A percentile compares a stretch with the other conserved stretches of the same genome.
Evolutionary conservation across 2,113 vertebrate genomes (phyloP).

Genomic region (Mormyrus lacerda): DNA sequence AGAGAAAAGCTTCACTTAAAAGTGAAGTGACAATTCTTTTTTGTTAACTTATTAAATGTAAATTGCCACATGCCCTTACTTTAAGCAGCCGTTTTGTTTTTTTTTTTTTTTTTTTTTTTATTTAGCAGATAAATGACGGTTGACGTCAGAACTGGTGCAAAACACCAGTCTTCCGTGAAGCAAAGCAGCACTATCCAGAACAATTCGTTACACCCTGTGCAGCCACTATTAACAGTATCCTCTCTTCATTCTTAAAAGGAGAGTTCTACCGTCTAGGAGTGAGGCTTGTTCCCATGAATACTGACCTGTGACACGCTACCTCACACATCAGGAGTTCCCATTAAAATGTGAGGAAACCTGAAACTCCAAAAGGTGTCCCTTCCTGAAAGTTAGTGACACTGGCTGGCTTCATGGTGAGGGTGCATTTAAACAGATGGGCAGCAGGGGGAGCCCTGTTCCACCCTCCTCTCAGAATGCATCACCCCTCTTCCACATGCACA

Average conservation of each 20-base stretch:
- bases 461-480: not conserved
- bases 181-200: not conserved
- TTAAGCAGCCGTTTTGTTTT: not conserved
- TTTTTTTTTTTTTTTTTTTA: not conserved
- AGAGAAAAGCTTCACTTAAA: not conserved
- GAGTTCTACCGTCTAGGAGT: not conserved
- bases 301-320: not conserved
- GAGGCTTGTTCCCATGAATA: not conserved
- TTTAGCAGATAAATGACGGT: not conserved
- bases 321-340: not conserved
- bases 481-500: not conserved
- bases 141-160: not conserved
- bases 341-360: not conserved
- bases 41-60: not conserved
- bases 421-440: not conserved
- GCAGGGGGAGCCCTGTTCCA: not conserved
- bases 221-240: not conserved
- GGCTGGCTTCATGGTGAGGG: not conserved
- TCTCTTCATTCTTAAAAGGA: not conserved
- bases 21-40: not conserved
- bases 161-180: not conserved
- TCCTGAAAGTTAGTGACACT: not conserved
- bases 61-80: not conserved
- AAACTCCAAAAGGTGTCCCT: not conserved
- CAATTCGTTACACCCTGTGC: not conserved